Evolutionary conservation across 2,888 invertebrate species (phyloP).

Genomic region (Drosophila barbarae): DNA sequence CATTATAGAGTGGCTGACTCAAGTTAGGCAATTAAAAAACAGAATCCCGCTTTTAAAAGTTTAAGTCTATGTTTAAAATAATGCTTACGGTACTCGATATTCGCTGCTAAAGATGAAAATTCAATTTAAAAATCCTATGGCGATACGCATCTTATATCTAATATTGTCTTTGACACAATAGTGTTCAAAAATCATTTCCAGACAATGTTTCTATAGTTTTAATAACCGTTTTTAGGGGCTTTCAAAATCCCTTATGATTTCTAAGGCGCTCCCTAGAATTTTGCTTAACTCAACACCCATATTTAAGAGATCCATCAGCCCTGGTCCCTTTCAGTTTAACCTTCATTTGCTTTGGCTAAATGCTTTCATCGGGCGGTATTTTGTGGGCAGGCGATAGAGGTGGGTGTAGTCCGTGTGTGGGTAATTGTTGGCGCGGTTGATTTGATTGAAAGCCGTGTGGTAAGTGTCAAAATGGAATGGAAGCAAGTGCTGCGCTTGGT

Average conservation of each 20-base stretch:
- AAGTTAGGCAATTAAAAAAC: too few species aligned
- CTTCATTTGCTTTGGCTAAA: constrained; percentile 58
- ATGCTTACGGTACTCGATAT: neutral
- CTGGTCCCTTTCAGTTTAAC: constrained; percentile 50
- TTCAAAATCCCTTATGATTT: neutral
- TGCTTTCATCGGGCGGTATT: constrained; percentile 38
- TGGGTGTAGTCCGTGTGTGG: constrained; percentile 49
- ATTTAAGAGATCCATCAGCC: constrained; percentile 29
- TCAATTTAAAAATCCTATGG: neutral
- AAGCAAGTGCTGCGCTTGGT: constrained; percentile 18
- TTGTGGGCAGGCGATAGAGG: neutral
- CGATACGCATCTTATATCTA: neutral
- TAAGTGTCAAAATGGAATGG: constrained; percentile 51
- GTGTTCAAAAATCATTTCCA: too few species aligned
- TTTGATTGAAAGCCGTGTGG: constrained; percentile 67
- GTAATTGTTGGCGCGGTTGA: constrained; percentile 70
- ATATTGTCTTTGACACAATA: too few species aligned
- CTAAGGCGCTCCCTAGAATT: neutral
- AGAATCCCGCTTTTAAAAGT: neutral
- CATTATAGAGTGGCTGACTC: neutral
- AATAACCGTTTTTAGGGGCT: too few species aligned
- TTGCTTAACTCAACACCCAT: neutral
- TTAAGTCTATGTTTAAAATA: neutral
- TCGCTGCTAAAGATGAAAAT: too few species aligned
- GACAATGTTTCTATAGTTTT: too few species aligned